phyloP scores from a whole-genome alignment of 2,797 vertebrate species.

The Telmatherina bonti region DNA sequence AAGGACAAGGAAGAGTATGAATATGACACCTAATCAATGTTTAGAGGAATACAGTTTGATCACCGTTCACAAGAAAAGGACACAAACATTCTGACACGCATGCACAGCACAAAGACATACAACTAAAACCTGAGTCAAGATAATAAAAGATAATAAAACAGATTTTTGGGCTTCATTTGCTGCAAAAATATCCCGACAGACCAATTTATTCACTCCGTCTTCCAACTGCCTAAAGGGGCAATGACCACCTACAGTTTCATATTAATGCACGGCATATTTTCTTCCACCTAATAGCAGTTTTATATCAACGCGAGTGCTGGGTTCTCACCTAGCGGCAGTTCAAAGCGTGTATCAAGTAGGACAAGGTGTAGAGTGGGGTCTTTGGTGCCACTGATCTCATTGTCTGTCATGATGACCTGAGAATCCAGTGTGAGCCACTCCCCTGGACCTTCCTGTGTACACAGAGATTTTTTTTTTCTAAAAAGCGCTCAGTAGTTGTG shows the following conservation, averaged over 20 bases:
- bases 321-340: constrained; percentile 91
- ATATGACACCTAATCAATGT: constrained; percentile 76
- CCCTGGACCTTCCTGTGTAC: constrained; percentile 91
- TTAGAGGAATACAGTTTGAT: constrained; percentile 54
- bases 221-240: constrained; percentile 4
- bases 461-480: constrained; percentile 22
- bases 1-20: constrained; percentile 57
- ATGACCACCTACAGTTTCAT: constrained; percentile 36
- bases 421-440: constrained; percentile 96
- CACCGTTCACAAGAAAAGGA: constrained; percentile 40
- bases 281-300: constrained; percentile 16
- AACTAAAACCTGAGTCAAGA: constrained; percentile 53
- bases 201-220: constrained; percentile 33
- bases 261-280: constrained; percentile 14
- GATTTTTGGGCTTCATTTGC: constrained; percentile 36
- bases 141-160: constrained; percentile 57
- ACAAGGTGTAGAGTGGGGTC: constrained; percentile 96
- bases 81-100: constrained; percentile 30
- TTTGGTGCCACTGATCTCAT: constrained; percentile 98
- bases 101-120: constrained; percentile 23
- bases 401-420: constrained; percentile 96
- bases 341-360: constrained; percentile 94
- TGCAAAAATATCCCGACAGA: constrained; percentile 34
- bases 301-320: constrained; percentile 27
- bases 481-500: background rate